These are phyloP conservation scores for Venturia canescens DNA, from an alignment of 1,140 invertebrate genomes.

Conservation along the genomic window DNA sequence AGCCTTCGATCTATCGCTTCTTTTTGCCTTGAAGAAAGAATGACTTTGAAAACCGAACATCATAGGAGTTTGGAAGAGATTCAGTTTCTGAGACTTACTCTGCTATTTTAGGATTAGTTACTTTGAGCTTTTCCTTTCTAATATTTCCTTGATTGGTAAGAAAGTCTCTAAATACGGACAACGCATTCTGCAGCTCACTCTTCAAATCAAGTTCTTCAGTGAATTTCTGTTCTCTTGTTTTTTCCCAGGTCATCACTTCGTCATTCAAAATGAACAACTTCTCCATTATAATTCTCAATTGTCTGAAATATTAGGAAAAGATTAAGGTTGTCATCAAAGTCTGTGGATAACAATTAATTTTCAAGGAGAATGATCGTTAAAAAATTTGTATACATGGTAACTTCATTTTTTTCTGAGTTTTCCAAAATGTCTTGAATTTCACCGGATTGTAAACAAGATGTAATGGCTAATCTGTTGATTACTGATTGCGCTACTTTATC, in stretches of 20 bases:
- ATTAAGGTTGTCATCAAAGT: not conserved
- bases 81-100: conserved; percentile 53
- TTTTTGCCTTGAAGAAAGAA: conserved; percentile 60
- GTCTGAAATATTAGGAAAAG: conserved; percentile 53
- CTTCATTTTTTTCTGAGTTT: not conserved
- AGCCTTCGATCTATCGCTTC: conserved; percentile 54
- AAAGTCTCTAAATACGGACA: conserved; percentile 59
- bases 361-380: not conserved
- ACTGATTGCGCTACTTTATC: conserved; percentile 51
- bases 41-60: not conserved
- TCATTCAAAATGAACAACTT: conserved; percentile 61
- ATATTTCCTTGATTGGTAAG: conserved; percentile 59
- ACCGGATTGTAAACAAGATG: conserved; percentile 55
- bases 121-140: conserved; percentile 57
- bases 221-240: conserved; percentile 48
- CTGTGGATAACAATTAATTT: not conserved
- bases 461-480: conserved; percentile 54
- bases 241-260: conserved; percentile 42
- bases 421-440: conserved; percentile 32
- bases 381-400: not conserved
- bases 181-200: conserved; percentile 52
- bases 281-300: conserved; percentile 48
- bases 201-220: conserved; percentile 57
- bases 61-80: not conserved
- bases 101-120: conserved; percentile 60